phyloP scores from a whole-genome alignment of 2,797 vertebrate species.

The Lepidocolaptes lacrymiger region DNA sequence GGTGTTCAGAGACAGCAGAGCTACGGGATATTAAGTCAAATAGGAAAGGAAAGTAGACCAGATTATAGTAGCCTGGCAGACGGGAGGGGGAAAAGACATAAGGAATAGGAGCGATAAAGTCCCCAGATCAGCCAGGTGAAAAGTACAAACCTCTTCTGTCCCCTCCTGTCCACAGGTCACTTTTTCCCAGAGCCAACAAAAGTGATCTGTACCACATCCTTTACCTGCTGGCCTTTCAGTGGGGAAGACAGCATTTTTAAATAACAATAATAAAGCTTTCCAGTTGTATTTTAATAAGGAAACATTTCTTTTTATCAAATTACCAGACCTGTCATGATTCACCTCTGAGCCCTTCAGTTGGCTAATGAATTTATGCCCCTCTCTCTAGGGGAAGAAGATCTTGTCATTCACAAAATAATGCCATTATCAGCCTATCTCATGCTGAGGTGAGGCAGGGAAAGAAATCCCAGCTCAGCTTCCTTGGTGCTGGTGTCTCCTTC shows the following conservation, averaged over 20 bases:
- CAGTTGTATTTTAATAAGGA: conserved; percentile 44
- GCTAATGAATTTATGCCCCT: conserved; percentile 47
- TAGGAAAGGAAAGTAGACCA: neutral
- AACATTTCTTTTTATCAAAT: conserved; percentile 25
- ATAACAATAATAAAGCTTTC: neutral
- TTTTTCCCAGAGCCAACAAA: neutral
- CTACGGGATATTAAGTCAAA: neutral
- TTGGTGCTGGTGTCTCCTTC: neutral
- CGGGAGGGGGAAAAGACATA: neutral
- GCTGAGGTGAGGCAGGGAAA: neutral
- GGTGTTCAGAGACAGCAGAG: neutral
- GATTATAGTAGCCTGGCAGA: neutral
- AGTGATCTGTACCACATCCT: neutral
- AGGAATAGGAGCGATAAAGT: neutral
- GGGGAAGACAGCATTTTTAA: neutral
- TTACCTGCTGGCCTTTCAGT: neutral
- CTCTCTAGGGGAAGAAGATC: neutral
- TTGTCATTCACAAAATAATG: conserved; percentile 42
- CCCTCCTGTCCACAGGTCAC: neutral
- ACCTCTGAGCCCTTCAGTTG: neutral
- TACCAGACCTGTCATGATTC: conserved; percentile 22
- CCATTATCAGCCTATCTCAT: neutral
- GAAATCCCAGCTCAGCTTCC: neutral
- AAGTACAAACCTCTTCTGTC: neutral
- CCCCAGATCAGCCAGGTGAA: neutral